A percentile compares a stretch with the other conserved stretches of the same genome.
Conservation (phyloP, 2,797 vertebrate species). For the Notamacropus eugenii region DNA sequence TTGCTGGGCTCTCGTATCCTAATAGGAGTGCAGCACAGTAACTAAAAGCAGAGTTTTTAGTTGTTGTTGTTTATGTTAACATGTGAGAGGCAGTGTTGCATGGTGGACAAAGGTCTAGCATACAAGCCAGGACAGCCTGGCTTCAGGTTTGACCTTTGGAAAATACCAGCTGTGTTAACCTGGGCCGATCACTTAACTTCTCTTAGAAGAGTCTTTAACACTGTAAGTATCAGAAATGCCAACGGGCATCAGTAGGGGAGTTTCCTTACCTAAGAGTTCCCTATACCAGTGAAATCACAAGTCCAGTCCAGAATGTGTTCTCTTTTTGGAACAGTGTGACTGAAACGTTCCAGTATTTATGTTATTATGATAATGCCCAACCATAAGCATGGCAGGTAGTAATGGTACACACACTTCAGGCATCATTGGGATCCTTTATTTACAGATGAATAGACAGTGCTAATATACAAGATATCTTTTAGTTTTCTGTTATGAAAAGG, state of each 20-base stretch:
- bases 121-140: neutral
- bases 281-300: neutral
- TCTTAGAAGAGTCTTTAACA: neutral
- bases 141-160: neutral
- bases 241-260: neutral
- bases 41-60: neutral
- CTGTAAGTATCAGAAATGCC: neutral
- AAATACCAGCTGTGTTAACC: neutral
- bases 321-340: constrained; percentile 41
- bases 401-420: neutral
- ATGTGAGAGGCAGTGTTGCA: neutral
- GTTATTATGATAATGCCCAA: constrained; percentile 39
- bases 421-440: neutral
- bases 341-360: constrained; percentile 41
- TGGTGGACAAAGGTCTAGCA: neutral
- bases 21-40: constrained; percentile 36
- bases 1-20: neutral
- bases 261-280: neutral
- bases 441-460: neutral
- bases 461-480: constrained; percentile 14
- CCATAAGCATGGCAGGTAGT: constrained; percentile 42
- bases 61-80: neutral
- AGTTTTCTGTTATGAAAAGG: neutral
- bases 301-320: neutral
- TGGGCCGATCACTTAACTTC: neutral